Conservation (phyloP, 2,113 vertebrate species). For the Myodes glareolus region DNA sequence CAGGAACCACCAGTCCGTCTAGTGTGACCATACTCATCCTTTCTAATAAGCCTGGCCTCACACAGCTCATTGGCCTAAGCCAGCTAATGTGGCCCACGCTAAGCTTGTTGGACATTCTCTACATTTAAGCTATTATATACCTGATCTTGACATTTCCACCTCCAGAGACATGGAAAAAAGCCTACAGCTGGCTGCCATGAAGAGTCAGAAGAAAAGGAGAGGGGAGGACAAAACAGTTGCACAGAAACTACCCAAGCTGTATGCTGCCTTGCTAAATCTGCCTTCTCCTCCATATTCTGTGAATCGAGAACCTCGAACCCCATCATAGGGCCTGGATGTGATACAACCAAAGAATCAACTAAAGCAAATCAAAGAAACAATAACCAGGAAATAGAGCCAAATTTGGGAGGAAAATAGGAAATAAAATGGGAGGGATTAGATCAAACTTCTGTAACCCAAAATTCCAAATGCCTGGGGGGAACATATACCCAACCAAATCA, state of each 20-base stretch:
- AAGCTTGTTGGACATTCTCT: neutral
- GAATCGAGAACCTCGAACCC: neutral
- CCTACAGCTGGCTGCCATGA: neutral
- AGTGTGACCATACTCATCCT: neutral
- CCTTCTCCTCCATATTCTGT: neutral
- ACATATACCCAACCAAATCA: neutral
- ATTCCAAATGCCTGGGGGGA: neutral
- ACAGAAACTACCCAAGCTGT: neutral
- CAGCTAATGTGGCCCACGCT: neutral
- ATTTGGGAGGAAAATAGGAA: neutral
- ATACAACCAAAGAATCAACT: neutral
- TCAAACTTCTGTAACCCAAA: slow-evolving; percentile 21
- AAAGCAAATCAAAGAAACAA: neutral
- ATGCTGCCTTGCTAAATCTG: neutral
- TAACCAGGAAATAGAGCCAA: neutral
- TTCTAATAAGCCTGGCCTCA: neutral
- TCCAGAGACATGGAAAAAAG: neutral
- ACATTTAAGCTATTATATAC: neutral
- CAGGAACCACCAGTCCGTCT: neutral
- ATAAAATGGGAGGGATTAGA: neutral
- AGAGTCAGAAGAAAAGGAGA: neutral
- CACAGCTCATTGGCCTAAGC: neutral
- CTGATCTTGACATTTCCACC: neutral
- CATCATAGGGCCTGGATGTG: neutral
- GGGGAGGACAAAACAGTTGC: neutral